Base-by-base conservation (phyloP, 2,113 vertebrate genomes). In the Corythaixoides concolor region DNA sequence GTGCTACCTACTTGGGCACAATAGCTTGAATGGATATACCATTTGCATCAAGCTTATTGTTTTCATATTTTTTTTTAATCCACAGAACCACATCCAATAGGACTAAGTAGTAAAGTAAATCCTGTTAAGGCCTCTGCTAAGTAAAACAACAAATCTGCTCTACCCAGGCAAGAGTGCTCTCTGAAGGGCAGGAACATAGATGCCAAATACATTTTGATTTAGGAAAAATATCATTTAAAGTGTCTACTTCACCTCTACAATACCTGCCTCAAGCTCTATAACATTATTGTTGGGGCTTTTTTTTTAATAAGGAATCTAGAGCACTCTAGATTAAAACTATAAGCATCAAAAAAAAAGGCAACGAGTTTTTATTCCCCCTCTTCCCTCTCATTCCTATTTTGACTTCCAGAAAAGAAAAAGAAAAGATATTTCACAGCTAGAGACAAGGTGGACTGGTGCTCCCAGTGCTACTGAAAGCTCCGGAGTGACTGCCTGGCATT, bases 1-100 rank as follows among this genome's bases (percentile, higher is more conserved):
- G 81, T 94, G 93, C 84, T 91, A 91, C 93, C 94, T 97, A 91
- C 62, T 58, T 19, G 3, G 72, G 89, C 76, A 88, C 63, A 72
- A 66, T 33, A 47, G 92, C 63, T 85, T 60, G 45, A 33, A n/a
- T 7, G 33, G 43, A 76, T 37, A 41, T 6, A 62, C 5, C 2
- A 56, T 85, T 73, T 91, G 16, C 89, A 88, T 62, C 3, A 2
- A 32, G 37, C 28, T 92, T 73, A 58, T 53, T 75, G 20, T 11
- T 75, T 20, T 32, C 2, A 0, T 60, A 11, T 47, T 47, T 32
- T 30, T 75, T 95, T 76, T 88, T 80, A 88, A 73, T 12, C 37
- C 62, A 63, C 15, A 56, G 23, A 84, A 89, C 50, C 37, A 47
- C 17, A 85, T 58, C 32, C 56, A 24, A 5, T 5, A 12, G 24